Evolutionary conservation across 1,140 invertebrate species (phyloP), one percentile per base, ranked within the genome.

Genomic region (Nymphalis io): DNA sequence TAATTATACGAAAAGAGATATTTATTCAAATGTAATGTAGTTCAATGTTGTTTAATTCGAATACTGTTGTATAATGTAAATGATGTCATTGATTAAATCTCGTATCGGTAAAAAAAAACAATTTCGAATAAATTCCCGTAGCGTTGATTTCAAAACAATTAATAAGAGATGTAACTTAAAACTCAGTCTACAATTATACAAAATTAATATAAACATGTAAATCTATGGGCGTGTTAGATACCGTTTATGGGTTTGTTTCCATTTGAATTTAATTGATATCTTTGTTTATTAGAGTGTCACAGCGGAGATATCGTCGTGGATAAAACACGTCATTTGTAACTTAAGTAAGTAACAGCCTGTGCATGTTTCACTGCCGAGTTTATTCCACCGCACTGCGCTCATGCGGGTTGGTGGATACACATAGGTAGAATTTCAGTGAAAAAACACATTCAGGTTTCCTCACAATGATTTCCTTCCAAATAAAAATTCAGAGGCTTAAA

Each of bases 131-230:
- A 48, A 60, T 71, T 73, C 69, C 72, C 74, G 75, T 67, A 72
- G 57, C 20, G 44, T 46, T 46, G 57, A 53, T 68, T 68, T 74
- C 57, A 57, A 70, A 75, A 76, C 78, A 78, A 81, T 83, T 83
- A 83, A 83, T 71, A 66, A 62, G 63, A 70, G 66, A 20, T 73
- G 74, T 73, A 75, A 76, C 61, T 53, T 73, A 59, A 75, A 69
- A 72, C 66, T 27, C 51, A 70, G 42, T 72, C 68, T 65, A 80
- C 75, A 78, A 81, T 80, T 80, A 81, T 79, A 76, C 62, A 62
- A 71, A 73, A 77, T 82, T 82, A 80, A 79, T 76, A 76, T 68
- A 75, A 79, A 76, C 76, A 78, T 53, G 38, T 48, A 46, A 61
- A 64, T 33, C 48, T 70, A 78, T 83, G 73, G 79, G 78, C 76